phyloP scores from a whole-genome alignment of 2,888 invertebrate genomes.

The Hesperia comma region DNA sequence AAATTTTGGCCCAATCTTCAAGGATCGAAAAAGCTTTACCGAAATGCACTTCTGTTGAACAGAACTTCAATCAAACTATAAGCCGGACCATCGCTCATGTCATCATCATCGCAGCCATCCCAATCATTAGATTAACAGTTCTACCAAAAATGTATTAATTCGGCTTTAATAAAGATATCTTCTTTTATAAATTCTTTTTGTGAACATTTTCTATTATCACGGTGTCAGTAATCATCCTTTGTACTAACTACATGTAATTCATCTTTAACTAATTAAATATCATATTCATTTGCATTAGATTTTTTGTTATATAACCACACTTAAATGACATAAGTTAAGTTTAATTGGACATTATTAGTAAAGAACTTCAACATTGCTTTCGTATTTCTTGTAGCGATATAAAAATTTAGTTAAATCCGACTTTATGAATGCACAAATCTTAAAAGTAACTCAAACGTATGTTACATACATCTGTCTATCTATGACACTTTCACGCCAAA shows the following conservation, averaged over 20 bases:
- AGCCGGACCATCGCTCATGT: constrained; percentile 46
- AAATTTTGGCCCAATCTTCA: constrained; percentile 89
- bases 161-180: constrained; percentile 41
- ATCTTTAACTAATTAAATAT: constrained; percentile 58
- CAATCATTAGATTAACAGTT: constrained; percentile 38
- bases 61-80: constrained; percentile 30
- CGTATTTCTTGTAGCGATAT: background rate
- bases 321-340: background rate
- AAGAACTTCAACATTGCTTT: background rate
- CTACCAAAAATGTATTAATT: constrained; percentile 40
- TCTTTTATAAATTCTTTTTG: constrained; percentile 49
- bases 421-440: too few relatives aligned
- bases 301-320: constrained; percentile 48
- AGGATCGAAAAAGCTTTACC: constrained; percentile 88
- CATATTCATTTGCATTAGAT: constrained; percentile 51
- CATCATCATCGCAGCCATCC: constrained; percentile 49
- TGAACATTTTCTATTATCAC: constrained; percentile 41
- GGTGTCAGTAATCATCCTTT: constrained; percentile 42
- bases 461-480: too few relatives aligned
- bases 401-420: too few relatives aligned
- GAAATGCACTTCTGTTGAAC: constrained; percentile 87
- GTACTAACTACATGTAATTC: constrained; percentile 59
- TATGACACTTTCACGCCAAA: too few relatives aligned
- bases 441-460: too few relatives aligned
- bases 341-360: constrained; percentile 13